phyloP scores from a whole-genome alignment of 2,797 vertebrate species.

The Gymnodraco acuticeps region DNA sequence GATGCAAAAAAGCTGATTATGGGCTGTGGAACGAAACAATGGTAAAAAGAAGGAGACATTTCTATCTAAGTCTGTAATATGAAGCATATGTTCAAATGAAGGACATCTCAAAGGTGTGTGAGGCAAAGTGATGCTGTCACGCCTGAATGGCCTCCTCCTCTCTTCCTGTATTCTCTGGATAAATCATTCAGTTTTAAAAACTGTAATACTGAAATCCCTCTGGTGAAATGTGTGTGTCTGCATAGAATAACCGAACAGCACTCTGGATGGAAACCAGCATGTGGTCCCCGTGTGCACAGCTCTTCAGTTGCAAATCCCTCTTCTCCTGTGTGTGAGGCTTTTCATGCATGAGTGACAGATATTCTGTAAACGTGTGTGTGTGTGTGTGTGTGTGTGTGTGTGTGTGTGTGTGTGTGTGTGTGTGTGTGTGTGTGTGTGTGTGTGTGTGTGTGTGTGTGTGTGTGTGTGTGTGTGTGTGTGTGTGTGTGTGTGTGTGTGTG shows the following conservation, averaged over 20 bases:
- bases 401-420: too few species aligned
- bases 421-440: too few species aligned
- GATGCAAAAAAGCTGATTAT: background rate
- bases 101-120: too few species aligned
- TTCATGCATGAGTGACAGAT: constrained; percentile 39
- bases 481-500: too few species aligned
- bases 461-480: too few species aligned
- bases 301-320: constrained; percentile 45
- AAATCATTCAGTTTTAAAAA: constrained; percentile 19
- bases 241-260: background rate
- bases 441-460: too few species aligned
- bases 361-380: constrained; percentile 8
- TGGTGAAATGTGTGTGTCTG: background rate
- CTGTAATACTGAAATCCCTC: background rate
- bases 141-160: constrained; percentile 39
- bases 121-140: constrained; percentile 29
- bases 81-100: constrained; percentile 48
- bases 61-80: constrained; percentile 1
- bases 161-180: constrained; percentile 39
- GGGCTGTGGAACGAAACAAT: background rate
- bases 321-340: constrained; percentile 35
- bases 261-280: constrained; percentile 31
- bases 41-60: background rate
- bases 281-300: constrained; percentile 46
- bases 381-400: too few species aligned